Percentiles rank a stretch among this genome's conserved stretches.
These are phyloP conservation scores for Puntigrus tetrazona DNA, from an alignment of 2,113 vertebrate genomes.

Conservation along the genomic window DNA sequence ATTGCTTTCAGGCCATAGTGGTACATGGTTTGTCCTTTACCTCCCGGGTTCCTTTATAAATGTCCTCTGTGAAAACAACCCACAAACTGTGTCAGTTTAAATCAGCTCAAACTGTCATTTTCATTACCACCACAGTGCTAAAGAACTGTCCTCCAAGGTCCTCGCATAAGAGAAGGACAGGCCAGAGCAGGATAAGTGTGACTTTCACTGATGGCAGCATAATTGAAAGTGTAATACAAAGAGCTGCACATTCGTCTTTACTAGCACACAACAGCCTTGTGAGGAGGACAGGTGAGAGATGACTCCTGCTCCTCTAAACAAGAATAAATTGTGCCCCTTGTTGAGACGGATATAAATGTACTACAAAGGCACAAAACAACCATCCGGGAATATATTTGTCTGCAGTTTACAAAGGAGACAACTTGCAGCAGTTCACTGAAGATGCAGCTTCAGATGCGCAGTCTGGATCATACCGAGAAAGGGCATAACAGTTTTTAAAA, in stretches of 20 bases:
- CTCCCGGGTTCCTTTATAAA: not conserved
- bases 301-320: not conserved
- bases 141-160: conserved; percentile 34
- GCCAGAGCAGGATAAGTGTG: conserved; percentile 32
- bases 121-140: conserved; percentile 41
- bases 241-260: conserved; percentile 1
- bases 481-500: not conserved
- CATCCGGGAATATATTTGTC: not conserved
- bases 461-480: not conserved
- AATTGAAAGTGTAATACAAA: conserved; percentile 35
- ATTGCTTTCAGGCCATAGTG: conserved; percentile 64
- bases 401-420: not conserved
- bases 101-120: conserved; percentile 44
- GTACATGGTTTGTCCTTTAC: conserved; percentile 13
- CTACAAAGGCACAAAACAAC: conserved; percentile 1
- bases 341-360: conserved; percentile 27
- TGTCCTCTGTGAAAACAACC: conserved; percentile 15
- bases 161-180: conserved; percentile 36
- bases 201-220: conserved; percentile 34
- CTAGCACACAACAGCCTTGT: not conserved
- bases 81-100: conserved; percentile 29
- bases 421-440: not conserved
- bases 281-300: conserved; percentile 14
- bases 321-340: conserved; percentile 26
- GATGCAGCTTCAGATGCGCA: not conserved